Evolutionary conservation across 2,888 invertebrate genomes (phyloP).

Genomic region (Vanessa cardui): DNA sequence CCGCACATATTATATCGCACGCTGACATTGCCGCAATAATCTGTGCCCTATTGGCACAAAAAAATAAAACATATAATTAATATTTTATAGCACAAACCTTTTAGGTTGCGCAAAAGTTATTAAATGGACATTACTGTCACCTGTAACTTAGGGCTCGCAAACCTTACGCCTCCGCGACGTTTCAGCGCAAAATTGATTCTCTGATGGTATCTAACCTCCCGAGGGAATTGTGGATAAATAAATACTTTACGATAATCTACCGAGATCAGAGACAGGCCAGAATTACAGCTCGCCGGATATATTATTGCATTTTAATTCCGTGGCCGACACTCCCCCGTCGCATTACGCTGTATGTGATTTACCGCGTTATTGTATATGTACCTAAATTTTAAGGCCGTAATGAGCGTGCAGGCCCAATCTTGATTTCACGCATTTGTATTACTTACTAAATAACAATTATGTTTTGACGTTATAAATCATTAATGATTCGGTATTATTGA

Average conservation of each 20-base stretch:
- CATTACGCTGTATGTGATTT: conserved; percentile 73
- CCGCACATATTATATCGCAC: too few species aligned
- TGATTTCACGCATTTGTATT: conserved; percentile 47
- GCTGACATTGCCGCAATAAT: too few species aligned
- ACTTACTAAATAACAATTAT: conserved; percentile 12
- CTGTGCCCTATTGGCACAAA: too few species aligned
- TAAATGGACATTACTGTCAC: conserved; percentile 59
- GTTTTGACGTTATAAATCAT: conserved; percentile 1
- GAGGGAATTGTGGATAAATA: conserved; percentile 79
- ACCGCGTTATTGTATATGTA: conserved; percentile 69
- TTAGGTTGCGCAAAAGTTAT: conserved; percentile 51
- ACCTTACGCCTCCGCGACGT: conserved; percentile 76
- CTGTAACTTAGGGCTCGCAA: conserved; percentile 67
- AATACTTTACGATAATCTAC: conserved; percentile 80
- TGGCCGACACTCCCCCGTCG: conserved; percentile 72
- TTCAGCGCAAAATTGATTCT: conserved; percentile 80
- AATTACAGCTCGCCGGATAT: conserved; percentile 70
- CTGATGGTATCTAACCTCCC: conserved; percentile 78
- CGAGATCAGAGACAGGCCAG: conserved; percentile 75
- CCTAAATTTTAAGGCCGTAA: conserved; percentile 48
- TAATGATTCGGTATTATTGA: neutral
- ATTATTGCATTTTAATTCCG: conserved; percentile 81
- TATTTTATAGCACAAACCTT: conserved; percentile 17
- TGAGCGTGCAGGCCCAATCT: conserved; percentile 66
- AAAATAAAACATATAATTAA: too few species aligned